phyloP scores from a whole-genome alignment of 2,113 vertebrate species.

The Etia nguti region DNA sequence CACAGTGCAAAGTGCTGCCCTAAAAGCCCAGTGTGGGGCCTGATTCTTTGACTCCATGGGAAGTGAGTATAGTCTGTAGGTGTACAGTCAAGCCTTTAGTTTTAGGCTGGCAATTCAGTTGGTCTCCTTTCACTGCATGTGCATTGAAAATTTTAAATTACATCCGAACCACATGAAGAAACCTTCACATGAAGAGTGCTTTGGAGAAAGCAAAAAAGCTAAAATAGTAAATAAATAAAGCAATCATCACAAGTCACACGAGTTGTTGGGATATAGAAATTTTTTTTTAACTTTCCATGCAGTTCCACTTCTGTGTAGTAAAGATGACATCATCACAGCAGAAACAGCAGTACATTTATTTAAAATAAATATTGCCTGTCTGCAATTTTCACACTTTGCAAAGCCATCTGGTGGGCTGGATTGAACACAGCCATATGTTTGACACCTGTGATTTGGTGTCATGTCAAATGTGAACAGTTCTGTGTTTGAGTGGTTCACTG shows the following conservation, averaged over 20 bases:
- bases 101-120: neutral
- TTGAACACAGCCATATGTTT: neutral
- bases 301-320: neutral
- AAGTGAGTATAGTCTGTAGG: neutral
- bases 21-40: constrained; percentile 32
- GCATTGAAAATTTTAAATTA: neutral
- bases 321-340: neutral
- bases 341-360: neutral
- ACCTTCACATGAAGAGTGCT: neutral
- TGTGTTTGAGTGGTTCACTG: neutral
- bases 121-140: neutral
- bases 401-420: neutral
- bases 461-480: neutral
- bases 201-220: neutral
- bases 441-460: neutral
- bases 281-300: fast-evolving
- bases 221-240: neutral
- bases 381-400: neutral
- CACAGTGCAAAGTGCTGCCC: constrained; percentile 32
- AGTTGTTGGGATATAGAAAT: neutral
- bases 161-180: neutral
- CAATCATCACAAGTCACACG: neutral
- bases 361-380: neutral
- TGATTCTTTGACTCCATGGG: neutral
- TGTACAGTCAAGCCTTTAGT: neutral